Base-by-base conservation (phyloP, 2,888 invertebrate species). In the Drosophila colorata region DNA sequence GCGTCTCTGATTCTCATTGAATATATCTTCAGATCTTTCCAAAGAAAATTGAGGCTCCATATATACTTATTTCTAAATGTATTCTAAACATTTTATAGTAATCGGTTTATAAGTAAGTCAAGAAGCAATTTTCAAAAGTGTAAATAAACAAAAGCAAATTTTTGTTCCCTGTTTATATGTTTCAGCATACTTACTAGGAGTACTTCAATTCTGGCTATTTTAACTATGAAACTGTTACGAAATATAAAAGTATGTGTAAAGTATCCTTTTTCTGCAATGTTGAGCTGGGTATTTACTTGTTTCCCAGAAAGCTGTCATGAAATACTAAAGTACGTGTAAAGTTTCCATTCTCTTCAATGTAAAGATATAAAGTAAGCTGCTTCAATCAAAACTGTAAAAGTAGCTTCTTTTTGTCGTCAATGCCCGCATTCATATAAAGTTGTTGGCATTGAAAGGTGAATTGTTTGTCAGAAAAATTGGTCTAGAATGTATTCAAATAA, bases 341-440 rank as follows among this genome's bases (percentile, higher is more conserved):
- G 11, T 20, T 41, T 41, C 20, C 20, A 20, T 20, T 41, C 13
- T 13, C 20, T 20, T 20, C 18, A 7, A 20, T 41, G 13, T 20
- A 25, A 23, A 44, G 16, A 13, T 20, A 13, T 13, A 43, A 37
- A 38, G 31, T 46, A 47, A 51, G 31, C 35, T 28, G 20, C 46
- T 65, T 61, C 11, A 52, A 52, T 38, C 4, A 51, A 52, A 44
- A 49, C 37, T 57, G n/a, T 40, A 1, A 35, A n/a, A 63, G 11
- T 23, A 44, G 44, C 37, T 51, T 37, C 33, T 28, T 31, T 31
- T 28, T 40, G 40, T 16, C 44, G 25, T 13, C n/a, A 48, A 47
- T 48, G 31, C 25, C 35, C 43, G 20, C 37, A 14, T 33, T 25
- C 35, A 8, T 53, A 41, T 52, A 8, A 9, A 35, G n/a, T 49